Evolutionary conservation across 2,797 vertebrate genomes (phyloP), one percentile per base, ranked within the genome.

Genomic region (Rousettus madagascariensis): DNA sequence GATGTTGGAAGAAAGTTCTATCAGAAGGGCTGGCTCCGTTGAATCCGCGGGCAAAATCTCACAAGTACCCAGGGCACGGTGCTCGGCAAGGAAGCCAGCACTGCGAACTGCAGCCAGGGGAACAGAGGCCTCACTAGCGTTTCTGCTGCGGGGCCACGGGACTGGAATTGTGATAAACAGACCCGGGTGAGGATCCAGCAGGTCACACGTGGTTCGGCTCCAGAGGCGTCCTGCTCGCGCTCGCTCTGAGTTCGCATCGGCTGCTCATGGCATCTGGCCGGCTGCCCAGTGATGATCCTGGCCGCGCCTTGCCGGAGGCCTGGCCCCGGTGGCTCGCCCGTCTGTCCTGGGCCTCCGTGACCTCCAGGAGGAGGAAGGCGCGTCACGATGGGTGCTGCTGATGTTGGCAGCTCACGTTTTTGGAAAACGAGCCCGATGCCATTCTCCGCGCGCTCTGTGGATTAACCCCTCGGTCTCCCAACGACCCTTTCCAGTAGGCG

Each of bases 211-310:
- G 74, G 90, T 3, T 41, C 49, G 1, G 59, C 68, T 55, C 66
- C 1, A 0, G 51, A 69, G 86, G 65, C 8, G 74, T 28, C 86
- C 83, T 57, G 72, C 92, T 17, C 24, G 68, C 59, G 33, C 85
- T 79, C 0, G 1, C 17, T 75, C 51, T 20, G 55, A 51, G 79
- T 94, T 90, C 13, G 38, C 63, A 0, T 69, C 63, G 2, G 4
- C 46, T 86, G 94, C 72, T 91, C 87, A 94, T 90, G 90, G 95
- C 38, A 30, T 30, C 86, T 71, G 75, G 88, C 83, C 86, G 33
- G 0, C 49, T 43, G 91, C 96, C 96, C 49, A 2, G 28, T 6
- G 84, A 15, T 20, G 46, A 63, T 65, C 84, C 38, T 30, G 77
- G 43, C 36, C 66, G 77, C 57, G n/a, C n/a, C 78, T 86, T 59